Base-by-base conservation (phyloP, 2,113 vertebrate species). In the Nannobrachium achirus region DNA sequence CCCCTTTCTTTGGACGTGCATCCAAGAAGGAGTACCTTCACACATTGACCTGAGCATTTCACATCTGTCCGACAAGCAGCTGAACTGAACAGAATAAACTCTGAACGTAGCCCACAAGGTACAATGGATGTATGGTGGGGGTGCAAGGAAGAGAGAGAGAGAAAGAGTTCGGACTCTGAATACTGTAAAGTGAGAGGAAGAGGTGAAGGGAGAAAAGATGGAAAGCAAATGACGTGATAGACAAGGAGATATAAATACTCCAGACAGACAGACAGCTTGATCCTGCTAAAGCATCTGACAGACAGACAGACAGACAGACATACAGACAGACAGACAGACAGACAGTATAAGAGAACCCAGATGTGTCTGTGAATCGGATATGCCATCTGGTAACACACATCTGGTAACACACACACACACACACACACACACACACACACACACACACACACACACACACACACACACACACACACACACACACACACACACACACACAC, bases 61-160 rank as follows among this genome's bases (percentile, higher is more conserved):
- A 39, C 58, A 61, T 61, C 41, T 45, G 41, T 25, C 58, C 16
- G 58, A 46, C 42, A 48, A 45, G 58, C 6, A 61, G 58, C 11
- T 18, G 41, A 61, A 14, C 7, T 45, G 15, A 19, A 60, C 58
- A 61, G 58, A n/a, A 25, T 20, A 16, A 19, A 46, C 42, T 45
- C 58, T 7, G 40, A 25, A 4, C 13, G 14, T 46, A 46, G 44
- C 9, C 4, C 10, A 46, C 10, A 46, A 33, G 25, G 25, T 33
- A 33, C 25, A 14, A 46, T 14, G 44, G 44, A 46, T 14, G 8
- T 10, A 2, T 7, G 44, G 42, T 13, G 18, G 19, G n/a, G 20
- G 11, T 8, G 19, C 13, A 40, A 14, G 1, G 10, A 13, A 6
- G 20, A 15, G 50, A 19, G 50, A 51, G 50, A 9, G 15, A 18